Conservation (phyloP, 1,140 invertebrate genomes). For the Drosophila seguyi region DNA sequence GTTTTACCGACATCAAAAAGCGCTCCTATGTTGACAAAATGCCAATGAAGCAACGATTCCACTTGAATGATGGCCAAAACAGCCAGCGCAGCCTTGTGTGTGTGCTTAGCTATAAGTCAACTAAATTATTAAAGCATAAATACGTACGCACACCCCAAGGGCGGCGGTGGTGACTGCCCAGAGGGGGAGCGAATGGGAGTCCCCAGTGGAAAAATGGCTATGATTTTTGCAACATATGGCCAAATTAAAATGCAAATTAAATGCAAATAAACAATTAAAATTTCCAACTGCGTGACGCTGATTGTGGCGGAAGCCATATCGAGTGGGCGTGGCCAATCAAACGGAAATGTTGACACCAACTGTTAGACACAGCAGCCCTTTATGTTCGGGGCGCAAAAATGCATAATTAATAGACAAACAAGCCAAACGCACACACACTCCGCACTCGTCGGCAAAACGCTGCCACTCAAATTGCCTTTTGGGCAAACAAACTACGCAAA, state of each 20-base stretch:
- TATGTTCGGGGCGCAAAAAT: slow-evolving; percentile 42
- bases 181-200: neutral
- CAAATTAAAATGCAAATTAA: slow-evolving; percentile 77
- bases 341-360: slow-evolving; percentile 38
- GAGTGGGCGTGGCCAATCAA: slow-evolving; percentile 59
- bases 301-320: slow-evolving; percentile 44
- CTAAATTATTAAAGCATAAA: slow-evolving; percentile 52
- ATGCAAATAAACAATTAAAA: slow-evolving; percentile 81
- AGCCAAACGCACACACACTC: slow-evolving; percentile 9
- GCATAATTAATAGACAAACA: slow-evolving; percentile 76
- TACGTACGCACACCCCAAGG: neutral
- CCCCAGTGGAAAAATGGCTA: slow-evolving; percentile 12
- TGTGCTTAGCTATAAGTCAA: slow-evolving; percentile 52
- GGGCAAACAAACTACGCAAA: slow-evolving; percentile 43
- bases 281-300: slow-evolving; percentile 54
- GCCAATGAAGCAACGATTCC: slow-evolving; percentile 46
- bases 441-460: slow-evolving; percentile 18
- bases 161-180: slow-evolving; percentile 4
- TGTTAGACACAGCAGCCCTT: slow-evolving; percentile 20
- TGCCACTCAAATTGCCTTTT: slow-evolving; percentile 45
- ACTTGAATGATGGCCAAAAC: slow-evolving; percentile 50
- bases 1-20: slow-evolving; percentile 29
- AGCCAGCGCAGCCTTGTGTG: slow-evolving; percentile 2
- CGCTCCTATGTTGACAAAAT: slow-evolving; percentile 37
- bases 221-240: slow-evolving; percentile 76